Conservation (phyloP, 2,797 vertebrate genomes). For the Siniperca scherzeri region DNA sequence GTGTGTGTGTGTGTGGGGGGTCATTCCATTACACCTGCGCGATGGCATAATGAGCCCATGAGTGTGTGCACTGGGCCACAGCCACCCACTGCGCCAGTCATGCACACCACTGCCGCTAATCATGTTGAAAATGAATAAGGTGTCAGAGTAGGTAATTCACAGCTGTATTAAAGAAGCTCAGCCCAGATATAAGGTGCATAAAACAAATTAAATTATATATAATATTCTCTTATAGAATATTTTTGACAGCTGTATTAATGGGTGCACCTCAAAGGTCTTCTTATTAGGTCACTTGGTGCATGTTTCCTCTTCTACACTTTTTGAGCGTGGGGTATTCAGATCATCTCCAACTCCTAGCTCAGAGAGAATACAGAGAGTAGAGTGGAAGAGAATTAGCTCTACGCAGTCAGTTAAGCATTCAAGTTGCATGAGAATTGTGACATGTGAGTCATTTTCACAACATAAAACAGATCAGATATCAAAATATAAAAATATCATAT, state of each 20-base stretch:
- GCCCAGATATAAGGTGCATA: constrained; percentile 80
- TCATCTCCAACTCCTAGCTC: constrained; percentile 37
- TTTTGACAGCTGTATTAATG: constrained; percentile 85
- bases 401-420: background rate
- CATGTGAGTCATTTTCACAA: background rate
- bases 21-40: constrained; percentile 68
- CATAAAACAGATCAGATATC: background rate
- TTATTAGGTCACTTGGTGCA: constrained; percentile 84
- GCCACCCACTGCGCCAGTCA: constrained; percentile 77
- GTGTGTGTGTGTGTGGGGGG: constrained; percentile 18
- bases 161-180: constrained; percentile 81
- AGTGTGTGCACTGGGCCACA: constrained; percentile 64
- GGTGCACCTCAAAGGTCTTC: constrained; percentile 77
- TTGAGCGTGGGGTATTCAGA: constrained; percentile 42
- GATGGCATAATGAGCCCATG: constrained; percentile 65
- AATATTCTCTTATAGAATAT: constrained; percentile 66
- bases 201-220: constrained; percentile 81
- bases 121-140: constrained; percentile 83
- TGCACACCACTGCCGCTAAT: constrained; percentile 77
- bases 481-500: background rate
- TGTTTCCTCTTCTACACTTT: constrained; percentile 62
- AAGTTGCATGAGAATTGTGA: constrained; percentile 7
- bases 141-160: constrained; percentile 83
- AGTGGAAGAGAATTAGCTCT: background rate
- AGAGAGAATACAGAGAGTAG: background rate